phyloP scores from a whole-genome alignment of 2,113 vertebrate species.

The Tachysurus fulvidraco region DNA sequence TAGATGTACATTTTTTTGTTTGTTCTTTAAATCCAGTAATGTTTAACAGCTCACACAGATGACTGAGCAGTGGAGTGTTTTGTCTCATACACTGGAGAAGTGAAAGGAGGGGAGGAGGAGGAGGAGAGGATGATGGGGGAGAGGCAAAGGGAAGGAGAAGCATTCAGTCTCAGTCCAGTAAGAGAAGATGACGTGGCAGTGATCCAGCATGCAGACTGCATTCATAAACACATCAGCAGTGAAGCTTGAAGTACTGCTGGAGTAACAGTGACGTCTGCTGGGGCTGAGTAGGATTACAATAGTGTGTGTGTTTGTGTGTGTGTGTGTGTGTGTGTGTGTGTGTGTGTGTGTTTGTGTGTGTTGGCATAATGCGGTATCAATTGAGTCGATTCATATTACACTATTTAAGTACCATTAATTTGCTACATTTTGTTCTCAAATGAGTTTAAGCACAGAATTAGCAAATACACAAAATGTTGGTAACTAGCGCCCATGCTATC shows the following conservation, averaged over 20 bases:
- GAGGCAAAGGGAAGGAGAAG: neutral
- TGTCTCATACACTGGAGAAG: neutral
- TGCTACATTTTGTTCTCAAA: neutral
- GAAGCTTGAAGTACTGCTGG: neutral
- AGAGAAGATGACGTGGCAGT: neutral
- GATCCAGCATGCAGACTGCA: neutral
- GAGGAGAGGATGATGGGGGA: neutral
- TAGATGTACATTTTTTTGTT: neutral
- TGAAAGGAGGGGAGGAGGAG: neutral
- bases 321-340: no score
- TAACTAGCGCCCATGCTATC: neutral
- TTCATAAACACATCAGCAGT: constrained; percentile 6
- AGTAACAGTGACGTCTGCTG: constrained; percentile 14
- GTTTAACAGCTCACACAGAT: neutral
- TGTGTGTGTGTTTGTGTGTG: no score
- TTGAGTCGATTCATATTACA: neutral
- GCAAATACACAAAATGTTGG: neutral
- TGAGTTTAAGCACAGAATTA: neutral
- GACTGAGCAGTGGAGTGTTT: constrained; percentile 5
- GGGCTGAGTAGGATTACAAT: neutral
- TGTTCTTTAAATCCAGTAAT: neutral
- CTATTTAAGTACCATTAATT: neutral
- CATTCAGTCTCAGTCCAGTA: constrained; percentile 14
- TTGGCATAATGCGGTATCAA: no score
- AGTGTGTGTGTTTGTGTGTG: no score